Conservation (phyloP, 2,888 invertebrate genomes). For the Lasioglossum leucozonium region DNA sequence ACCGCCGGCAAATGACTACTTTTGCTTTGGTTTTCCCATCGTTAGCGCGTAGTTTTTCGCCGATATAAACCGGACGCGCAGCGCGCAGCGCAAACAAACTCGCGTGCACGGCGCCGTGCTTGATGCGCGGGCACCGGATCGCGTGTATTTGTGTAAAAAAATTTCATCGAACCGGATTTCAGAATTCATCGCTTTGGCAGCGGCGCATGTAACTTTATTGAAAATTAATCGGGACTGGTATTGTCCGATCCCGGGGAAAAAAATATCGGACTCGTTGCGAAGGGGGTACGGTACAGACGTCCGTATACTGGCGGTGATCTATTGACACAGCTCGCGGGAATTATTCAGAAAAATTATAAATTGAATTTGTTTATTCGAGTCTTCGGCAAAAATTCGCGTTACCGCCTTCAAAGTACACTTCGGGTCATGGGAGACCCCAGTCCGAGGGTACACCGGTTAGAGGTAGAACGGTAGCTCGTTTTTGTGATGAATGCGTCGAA, state of each 20-base stretch:
- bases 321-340: not conserved
- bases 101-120: not conserved
- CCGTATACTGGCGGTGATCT: no score
- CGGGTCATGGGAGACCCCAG: no score
- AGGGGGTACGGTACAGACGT: not conserved
- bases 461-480: no score
- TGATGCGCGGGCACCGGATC: not conserved
- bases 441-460: no score
- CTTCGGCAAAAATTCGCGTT: not conserved
- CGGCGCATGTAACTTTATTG: conserved; percentile 19
- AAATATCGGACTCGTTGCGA: conserved; percentile 2
- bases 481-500: no score
- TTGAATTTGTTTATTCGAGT: not conserved
- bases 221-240: conserved; percentile 40
- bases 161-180: conserved; percentile 29
- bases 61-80: conserved; percentile 33
- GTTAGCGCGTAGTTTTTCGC: conserved; percentile 45
- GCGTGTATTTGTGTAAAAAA: conserved; percentile 43
- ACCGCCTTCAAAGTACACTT: no score
- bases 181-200: conserved; percentile 33
- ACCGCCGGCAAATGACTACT: conserved; percentile 40
- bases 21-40: conserved; percentile 40
- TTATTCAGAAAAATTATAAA: not conserved
- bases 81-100: conserved; percentile 20
- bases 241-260: conserved; percentile 9